phyloP scores from a whole-genome alignment of 2,113 vertebrate species.

The Scalopus aquaticus region DNA sequence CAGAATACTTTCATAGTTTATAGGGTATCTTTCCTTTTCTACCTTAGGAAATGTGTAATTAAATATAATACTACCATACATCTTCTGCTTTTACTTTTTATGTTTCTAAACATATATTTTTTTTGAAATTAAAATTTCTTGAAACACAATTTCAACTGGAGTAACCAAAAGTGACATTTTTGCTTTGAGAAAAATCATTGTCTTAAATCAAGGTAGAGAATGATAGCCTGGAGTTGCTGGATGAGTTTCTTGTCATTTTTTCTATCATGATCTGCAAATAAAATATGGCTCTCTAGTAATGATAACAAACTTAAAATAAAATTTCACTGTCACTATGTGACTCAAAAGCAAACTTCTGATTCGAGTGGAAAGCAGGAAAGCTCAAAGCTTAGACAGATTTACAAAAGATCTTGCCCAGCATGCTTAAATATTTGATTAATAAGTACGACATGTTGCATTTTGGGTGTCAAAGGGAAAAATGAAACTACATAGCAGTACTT shows the following conservation, averaged over 20 bases:
- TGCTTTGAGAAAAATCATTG: neutral
- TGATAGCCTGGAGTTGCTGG: neutral
- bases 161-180: neutral
- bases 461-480: conserved; percentile 30
- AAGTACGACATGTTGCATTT: neutral
- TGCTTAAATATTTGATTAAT: neutral
- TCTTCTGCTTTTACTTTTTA: neutral
- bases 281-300: neutral
- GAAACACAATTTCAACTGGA: neutral
- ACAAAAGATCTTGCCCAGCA: neutral
- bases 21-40: neutral
- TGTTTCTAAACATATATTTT: neutral
- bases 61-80: neutral
- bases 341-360: neutral
- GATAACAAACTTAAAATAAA: neutral
- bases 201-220: neutral
- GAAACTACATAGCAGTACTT: neutral
- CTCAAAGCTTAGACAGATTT: neutral
- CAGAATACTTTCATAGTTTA: neutral
- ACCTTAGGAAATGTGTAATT: neutral
- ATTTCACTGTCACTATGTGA: neutral
- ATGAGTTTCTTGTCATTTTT: neutral
- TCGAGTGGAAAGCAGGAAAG: neutral
- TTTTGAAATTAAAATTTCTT: neutral
- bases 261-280: neutral